These are phyloP conservation scores for Drosophila mayri DNA, from an alignment of 1,140 invertebrate species.

Conservation along the genomic window DNA sequence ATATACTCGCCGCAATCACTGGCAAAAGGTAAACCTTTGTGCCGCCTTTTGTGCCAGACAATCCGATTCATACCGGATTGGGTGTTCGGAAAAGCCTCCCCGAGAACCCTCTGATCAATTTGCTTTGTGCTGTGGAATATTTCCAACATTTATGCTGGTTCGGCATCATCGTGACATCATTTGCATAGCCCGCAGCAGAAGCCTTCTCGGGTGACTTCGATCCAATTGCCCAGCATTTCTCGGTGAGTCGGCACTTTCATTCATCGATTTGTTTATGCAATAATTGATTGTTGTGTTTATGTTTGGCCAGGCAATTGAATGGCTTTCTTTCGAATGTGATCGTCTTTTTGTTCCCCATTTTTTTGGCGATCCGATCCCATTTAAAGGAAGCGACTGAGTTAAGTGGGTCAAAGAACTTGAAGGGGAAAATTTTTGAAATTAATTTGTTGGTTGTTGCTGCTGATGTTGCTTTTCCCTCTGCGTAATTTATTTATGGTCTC, in stretches of 20 bases:
- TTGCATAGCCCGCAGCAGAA: constrained; percentile 46
- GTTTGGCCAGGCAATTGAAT: constrained; percentile 43
- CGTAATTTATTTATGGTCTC: neutral
- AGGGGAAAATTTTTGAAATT: neutral
- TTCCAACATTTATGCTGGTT: constrained; percentile 67
- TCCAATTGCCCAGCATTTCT: constrained; percentile 38
- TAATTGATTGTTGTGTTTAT: constrained; percentile 48
- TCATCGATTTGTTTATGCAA: constrained; percentile 56
- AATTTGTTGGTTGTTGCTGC: neutral
- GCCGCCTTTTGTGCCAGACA: constrained; percentile 15
- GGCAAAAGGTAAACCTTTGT: constrained; percentile 35
- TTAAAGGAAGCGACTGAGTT: neutral
- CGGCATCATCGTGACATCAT: constrained; percentile 67
- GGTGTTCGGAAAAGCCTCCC: constrained; percentile 16
- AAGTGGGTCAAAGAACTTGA: constrained; percentile 30
- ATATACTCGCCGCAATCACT: constrained; percentile 20
- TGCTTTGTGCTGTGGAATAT: constrained; percentile 75
- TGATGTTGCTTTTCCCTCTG: neutral
- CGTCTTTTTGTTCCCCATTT: neutral
- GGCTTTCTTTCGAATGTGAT: constrained; percentile 30
- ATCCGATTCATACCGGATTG: constrained; percentile 32
- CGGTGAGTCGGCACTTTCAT: constrained; percentile 41
- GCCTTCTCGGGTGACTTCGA: constrained; percentile 1
- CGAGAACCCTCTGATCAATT: constrained; percentile 56
- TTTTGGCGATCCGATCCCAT: neutral